These are phyloP conservation scores for Diaperis boleti DNA, from an alignment of 2,888 invertebrate genomes.

Conservation along the genomic window DNA sequence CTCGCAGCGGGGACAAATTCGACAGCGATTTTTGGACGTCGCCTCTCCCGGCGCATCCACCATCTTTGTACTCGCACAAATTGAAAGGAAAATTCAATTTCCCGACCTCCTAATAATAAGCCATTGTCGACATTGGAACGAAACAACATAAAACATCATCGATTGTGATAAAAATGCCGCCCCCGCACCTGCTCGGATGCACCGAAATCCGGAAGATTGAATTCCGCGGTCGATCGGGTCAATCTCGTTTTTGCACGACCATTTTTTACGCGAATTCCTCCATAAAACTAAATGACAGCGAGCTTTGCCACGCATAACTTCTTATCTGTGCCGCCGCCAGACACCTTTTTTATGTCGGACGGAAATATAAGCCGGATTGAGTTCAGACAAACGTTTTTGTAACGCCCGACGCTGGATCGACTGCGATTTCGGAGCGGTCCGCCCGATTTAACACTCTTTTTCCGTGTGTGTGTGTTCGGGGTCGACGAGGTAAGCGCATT, in stretches of 20 bases:
- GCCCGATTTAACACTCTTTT: slow-evolving; percentile 1
- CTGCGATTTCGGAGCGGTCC: not conserved
- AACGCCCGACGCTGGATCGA: not conserved
- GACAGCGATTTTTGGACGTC: not conserved
- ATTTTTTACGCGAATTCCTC: slow-evolving; percentile 62
- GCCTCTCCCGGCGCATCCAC: not conserved
- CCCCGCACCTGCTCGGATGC: slow-evolving; percentile 20
- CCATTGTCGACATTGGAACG: slow-evolving; percentile 22
- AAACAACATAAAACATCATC: slow-evolving; percentile 34
- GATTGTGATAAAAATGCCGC: slow-evolving; percentile 13
- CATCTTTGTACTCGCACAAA: not conserved
- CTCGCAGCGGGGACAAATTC: not conserved
- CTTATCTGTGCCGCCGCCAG: slow-evolving; percentile 58
- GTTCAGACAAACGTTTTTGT: slow-evolving; percentile 50
- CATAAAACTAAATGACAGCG: slow-evolving; percentile 61
- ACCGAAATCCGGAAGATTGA: slow-evolving; percentile 71
- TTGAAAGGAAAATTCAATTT: slow-evolving; percentile 25
- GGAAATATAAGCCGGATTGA: slow-evolving; percentile 52
- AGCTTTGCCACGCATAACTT: slow-evolving; percentile 59
- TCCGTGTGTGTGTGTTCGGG: too few species aligned
- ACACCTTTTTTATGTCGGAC: slow-evolving; percentile 54
- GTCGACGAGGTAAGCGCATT: too few species aligned
- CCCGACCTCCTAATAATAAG: too few species aligned
- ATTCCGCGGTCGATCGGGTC: slow-evolving; percentile 78
- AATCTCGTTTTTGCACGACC: slow-evolving; percentile 64